Evolutionary conservation across 1,140 invertebrate species (phyloP), one percentile per base, ranked within the genome.

Genomic region (Drosophila melanica): DNA sequence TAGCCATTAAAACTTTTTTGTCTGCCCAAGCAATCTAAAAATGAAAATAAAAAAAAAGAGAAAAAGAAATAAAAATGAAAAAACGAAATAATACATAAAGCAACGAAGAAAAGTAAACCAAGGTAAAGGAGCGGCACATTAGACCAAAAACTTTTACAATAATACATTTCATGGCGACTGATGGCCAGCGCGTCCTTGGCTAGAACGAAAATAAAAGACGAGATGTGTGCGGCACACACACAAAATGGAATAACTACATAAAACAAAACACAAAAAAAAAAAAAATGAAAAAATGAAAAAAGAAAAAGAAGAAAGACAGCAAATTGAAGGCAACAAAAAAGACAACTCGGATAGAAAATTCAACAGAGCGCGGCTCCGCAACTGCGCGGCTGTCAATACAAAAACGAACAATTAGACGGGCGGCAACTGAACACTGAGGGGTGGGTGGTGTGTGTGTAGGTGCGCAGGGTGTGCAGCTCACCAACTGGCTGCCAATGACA

Each of bases 301-400:
- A 70, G 59, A 68, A 58, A 66, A 48, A 47, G 54, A 47, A 58
- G 58, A 60, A 47, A 41, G 45, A 59, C n/a, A 30, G 20, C 37
- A 30, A 75, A 57, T 45, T 53, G 20, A 47, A 48, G 59, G 27
- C 50, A 73, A 14, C 58, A 68, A 69, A 60, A 79, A 45, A 58
- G 65, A 66, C 47, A 80, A 63, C 69, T 84, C 65, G 42, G 68
- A 75, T 89, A 84, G 84, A 71, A 80, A 75, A 89, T 72, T 74
- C 66, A 87, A 53, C 73, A 62, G 85, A 84, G 84, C 82, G 66
- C 39, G 87, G 81, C 66, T 87, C 82, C 82, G 75, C 82, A 77
- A 86, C 74, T 77, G 74, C 78, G 77, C 80, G 79, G 68, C 77
- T 90, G 85, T 87, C 84, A 87, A 87, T 87, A 84, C 76, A 74